phyloP scores from a whole-genome alignment of 1,140 invertebrate genomes.

The Meteorus sp. region DNA sequence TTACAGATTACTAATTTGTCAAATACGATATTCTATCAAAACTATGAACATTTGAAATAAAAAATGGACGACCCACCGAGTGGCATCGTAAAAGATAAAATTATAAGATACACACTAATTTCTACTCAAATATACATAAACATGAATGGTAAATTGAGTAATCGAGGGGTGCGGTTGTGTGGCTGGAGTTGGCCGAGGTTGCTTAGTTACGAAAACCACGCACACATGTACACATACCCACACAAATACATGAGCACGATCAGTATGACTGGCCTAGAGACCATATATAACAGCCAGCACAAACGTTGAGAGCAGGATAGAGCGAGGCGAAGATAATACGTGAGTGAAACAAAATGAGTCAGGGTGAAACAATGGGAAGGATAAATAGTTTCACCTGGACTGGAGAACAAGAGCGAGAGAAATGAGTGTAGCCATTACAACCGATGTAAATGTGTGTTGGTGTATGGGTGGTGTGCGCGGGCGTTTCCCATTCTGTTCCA shows the following conservation, averaged over 20 bases:
- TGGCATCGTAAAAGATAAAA: no score
- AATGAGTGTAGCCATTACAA: background rate
- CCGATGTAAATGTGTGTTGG: background rate
- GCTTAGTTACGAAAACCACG: slow-evolving; percentile 31
- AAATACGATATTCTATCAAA: no score
- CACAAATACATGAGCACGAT: no score
- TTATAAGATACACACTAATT: no score
- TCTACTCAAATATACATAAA: no score
- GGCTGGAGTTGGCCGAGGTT: slow-evolving; percentile 33
- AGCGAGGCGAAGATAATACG: background rate
- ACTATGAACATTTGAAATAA: no score
- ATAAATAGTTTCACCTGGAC: background rate
- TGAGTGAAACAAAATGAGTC: background rate
- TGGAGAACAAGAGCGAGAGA: background rate
- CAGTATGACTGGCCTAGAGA: no score
- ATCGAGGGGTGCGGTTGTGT: slow-evolving; percentile 33
- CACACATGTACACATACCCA: no score
- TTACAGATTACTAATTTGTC: no score
- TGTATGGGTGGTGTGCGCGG: background rate
- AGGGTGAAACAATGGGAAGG: background rate
- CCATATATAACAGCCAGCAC: background rate
- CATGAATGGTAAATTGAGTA: slow-evolving; percentile 33
- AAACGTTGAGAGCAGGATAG: background rate
- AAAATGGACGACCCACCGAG: no score
- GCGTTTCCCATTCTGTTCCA: slow-evolving; percentile 6